A percentile compares a stretch with the other conserved stretches of the same genome.
Conservation (phyloP, 2,888 invertebrate genomes). For the Microchrysa polita region DNA sequence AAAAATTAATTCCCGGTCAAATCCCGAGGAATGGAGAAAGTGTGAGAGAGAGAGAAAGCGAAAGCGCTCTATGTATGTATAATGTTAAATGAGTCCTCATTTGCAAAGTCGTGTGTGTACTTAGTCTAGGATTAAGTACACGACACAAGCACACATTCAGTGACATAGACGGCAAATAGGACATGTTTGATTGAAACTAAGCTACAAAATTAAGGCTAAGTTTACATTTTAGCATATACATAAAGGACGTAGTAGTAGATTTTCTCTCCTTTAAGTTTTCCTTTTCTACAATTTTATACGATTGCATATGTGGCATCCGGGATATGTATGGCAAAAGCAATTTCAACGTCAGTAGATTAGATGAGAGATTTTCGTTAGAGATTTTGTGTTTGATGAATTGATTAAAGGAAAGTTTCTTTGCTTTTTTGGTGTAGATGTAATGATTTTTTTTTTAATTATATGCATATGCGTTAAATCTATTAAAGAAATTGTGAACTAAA, state of each 20-base stretch:
- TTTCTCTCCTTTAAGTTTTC: not conserved
- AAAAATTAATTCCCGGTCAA: too few species aligned
- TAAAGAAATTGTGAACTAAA: too few species aligned
- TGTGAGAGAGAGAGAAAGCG: too few species aligned
- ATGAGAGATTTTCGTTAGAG: too few species aligned
- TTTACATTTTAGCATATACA: slow-evolving; percentile 1
- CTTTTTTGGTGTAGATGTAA: not conserved
- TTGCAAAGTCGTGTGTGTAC: slow-evolving; percentile 30
- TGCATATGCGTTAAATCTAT: too few species aligned
- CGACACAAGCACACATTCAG: too few species aligned
- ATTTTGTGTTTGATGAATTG: too few species aligned
- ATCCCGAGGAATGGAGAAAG: too few species aligned
- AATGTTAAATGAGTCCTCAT: slow-evolving; percentile 29
- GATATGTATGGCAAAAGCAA: slow-evolving; percentile 8
- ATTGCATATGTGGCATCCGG: not conserved
- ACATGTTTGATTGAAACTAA: slow-evolving; percentile 26
- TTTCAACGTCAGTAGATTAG: slow-evolving; percentile 24
- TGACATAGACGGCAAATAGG: slow-evolving; percentile 16
- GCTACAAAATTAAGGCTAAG: slow-evolving; percentile 27
- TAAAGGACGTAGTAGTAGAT: not conserved
- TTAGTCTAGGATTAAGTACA: slow-evolving; percentile 29
- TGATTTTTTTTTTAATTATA: too few species aligned
- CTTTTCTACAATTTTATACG: not conserved
- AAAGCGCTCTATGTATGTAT: not conserved
- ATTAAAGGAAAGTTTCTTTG: too few species aligned